A percentile compares a stretch with the other conserved stretches of the same genome.
Conservation (phyloP, 2,797 vertebrate genomes). For the Hoplostethus mediterraneus region DNA sequence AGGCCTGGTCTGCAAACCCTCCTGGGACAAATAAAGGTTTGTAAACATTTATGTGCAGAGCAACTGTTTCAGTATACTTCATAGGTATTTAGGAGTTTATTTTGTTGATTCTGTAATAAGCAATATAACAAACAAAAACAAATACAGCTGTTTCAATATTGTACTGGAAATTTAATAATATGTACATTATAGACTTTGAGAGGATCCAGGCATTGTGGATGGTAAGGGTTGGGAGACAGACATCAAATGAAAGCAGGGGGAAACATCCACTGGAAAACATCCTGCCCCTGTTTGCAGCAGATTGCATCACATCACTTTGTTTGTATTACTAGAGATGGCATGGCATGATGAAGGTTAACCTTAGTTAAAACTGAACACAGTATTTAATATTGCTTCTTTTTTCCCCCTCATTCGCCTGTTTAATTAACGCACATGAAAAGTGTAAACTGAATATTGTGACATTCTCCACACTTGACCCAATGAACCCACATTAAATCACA, state of each 20-base stretch:
- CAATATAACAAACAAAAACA: background rate
- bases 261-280: background rate
- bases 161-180: background rate
- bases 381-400: background rate
- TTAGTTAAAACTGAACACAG: background rate
- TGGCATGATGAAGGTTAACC: background rate
- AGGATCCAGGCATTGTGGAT: background rate
- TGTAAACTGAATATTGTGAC: constrained; percentile 3
- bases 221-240: background rate
- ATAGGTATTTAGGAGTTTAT: background rate
- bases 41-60: too few species aligned
- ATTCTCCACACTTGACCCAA: background rate
- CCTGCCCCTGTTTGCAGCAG: background rate
- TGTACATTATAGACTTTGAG: constrained; percentile 1
- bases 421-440: constrained; percentile 4
- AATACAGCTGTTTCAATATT: background rate
- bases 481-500: background rate
- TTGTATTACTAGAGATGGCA: background rate
- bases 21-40: too few species aligned
- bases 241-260: background rate
- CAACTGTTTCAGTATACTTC: too few species aligned
- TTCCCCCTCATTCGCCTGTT: background rate
- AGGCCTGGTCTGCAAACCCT: too few species aligned
- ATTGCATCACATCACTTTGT: background rate
- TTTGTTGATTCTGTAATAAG: background rate